Evolutionary conservation across 2,797 vertebrate species (phyloP).

Genomic region (Danio aesculapii): DNA sequence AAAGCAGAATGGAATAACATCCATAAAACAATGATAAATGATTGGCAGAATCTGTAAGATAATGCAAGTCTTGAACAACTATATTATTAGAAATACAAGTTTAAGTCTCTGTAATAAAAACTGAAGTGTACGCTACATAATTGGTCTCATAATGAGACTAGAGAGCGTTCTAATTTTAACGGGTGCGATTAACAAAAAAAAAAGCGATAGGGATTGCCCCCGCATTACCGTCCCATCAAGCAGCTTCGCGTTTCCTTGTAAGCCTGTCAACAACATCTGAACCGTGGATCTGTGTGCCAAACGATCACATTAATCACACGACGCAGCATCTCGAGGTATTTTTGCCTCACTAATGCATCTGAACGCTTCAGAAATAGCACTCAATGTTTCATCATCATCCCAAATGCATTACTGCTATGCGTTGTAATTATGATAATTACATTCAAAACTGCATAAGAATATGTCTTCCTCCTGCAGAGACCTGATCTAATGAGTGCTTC

Average conservation of each 20-base stretch:
- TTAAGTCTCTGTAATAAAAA: conserved; percentile 55
- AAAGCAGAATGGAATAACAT: conserved; percentile 33
- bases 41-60: conserved; percentile 43
- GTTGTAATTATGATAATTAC: conserved; percentile 61
- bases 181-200: conserved; percentile 26
- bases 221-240: conserved; percentile 35
- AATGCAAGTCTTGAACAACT: conserved; percentile 33
- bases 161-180: conserved; percentile 39
- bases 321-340: conserved; percentile 25
- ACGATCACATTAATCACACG: conserved; percentile 51
- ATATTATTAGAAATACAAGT: conserved; percentile 30
- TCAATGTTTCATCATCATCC: conserved; percentile 59
- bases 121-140: conserved; percentile 43
- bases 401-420: conserved; percentile 56
- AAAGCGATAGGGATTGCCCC: conserved; percentile 25
- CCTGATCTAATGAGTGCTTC: background rate
- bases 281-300: conserved; percentile 41
- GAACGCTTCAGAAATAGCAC: conserved; percentile 56
- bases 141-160: conserved; percentile 51
- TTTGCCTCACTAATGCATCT: conserved; percentile 51
- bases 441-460: conserved; percentile 54
- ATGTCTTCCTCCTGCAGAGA: conserved; percentile 7
- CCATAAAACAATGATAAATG: conserved; percentile 30
- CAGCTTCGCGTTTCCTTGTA: conserved; percentile 41
- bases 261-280: conserved; percentile 35